phyloP scores from a whole-genome alignment of 2,113 vertebrate genomes.

The Chloebia gouldiae region DNA sequence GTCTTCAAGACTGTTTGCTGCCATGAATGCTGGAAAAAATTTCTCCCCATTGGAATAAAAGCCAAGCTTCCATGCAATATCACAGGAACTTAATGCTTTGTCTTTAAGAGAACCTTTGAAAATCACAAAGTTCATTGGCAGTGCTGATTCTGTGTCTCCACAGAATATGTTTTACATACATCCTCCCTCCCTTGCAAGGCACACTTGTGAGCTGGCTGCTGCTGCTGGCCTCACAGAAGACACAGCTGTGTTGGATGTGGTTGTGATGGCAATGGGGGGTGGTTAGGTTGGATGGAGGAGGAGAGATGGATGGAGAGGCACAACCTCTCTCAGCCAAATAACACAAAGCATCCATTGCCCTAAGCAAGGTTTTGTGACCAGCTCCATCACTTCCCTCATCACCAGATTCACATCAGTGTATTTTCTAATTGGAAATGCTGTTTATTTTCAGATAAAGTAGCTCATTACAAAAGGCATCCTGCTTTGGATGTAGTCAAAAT shows the following conservation, averaged over 20 bases:
- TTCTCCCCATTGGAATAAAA: not conserved
- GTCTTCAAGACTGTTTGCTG: not conserved
- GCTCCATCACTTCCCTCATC: not conserved
- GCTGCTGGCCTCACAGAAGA: not conserved
- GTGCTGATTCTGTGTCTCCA: not conserved
- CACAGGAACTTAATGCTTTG: not conserved
- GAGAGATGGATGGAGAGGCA: not conserved
- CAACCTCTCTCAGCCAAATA: not conserved
- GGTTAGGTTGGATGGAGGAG: not conserved
- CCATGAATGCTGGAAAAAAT: not conserved
- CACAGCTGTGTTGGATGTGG: fast-evolving
- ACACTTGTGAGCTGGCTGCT: not conserved
- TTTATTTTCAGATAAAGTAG: not conserved
- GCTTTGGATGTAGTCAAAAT: not conserved
- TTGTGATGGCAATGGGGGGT: not conserved
- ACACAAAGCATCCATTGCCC: not conserved
- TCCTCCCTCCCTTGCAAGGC: not conserved
- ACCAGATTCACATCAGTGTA: not conserved
- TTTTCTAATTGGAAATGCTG: not conserved
- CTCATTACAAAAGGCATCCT: not conserved
- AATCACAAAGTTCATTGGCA: not conserved
- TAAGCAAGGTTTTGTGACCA: not conserved
- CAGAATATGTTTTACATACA: not conserved
- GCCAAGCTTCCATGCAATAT: not conserved
- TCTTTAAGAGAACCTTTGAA: not conserved